Percentiles rank a stretch among this genome's conserved stretches.
phyloP scores from a whole-genome alignment of 2,113 vertebrate species.

The Phalacrocorax aristotelis region DNA sequence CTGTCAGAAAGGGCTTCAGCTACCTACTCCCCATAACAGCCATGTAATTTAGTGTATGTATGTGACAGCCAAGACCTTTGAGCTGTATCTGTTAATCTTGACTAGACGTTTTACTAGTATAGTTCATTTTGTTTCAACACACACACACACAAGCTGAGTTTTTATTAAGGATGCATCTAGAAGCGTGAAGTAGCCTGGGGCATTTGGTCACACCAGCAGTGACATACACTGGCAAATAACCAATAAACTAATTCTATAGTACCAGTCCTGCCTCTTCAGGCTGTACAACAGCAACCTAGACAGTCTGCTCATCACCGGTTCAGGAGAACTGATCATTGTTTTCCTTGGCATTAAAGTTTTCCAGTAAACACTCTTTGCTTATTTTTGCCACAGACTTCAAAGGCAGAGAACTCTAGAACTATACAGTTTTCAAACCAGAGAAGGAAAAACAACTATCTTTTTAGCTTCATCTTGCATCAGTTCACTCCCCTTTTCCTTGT shows the following conservation, averaged over 20 bases:
- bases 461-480: neutral
- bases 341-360: neutral
- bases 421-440: neutral
- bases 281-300: neutral
- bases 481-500: neutral
- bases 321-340: neutral
- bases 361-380: neutral
- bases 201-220: neutral
- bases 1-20: neutral
- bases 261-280: neutral
- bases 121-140: neutral
- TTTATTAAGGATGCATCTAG: neutral
- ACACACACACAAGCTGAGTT: neutral
- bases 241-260: neutral
- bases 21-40: neutral
- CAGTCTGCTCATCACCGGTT: neutral
- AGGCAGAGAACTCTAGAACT: neutral
- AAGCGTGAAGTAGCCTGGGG: neutral
- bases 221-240: neutral
- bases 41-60: accelerated
- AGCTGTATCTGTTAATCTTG: neutral
- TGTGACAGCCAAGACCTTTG: neutral
- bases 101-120: neutral
- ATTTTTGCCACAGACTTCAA: neutral
- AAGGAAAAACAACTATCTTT: neutral